Base-by-base conservation (phyloP, 2,888 invertebrate genomes). In the Lobophora halterata region DNA sequence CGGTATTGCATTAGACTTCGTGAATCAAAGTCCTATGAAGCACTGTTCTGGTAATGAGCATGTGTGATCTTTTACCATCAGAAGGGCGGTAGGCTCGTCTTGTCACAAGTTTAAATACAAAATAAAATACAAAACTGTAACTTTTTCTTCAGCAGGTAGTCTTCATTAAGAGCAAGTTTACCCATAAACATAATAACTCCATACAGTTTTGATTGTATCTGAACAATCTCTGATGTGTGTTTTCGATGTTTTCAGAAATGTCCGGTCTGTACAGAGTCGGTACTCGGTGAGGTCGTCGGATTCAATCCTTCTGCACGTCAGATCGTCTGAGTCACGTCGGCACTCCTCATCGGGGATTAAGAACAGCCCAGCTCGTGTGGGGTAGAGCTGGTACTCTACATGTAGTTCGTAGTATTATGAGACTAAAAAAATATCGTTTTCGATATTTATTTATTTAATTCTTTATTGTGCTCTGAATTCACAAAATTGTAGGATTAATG, bases 221-320 rank as follows among this genome's bases (percentile, higher is more conserved):
- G 25, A 16, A 7, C 25, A 20, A 35, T 37, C 35, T 27, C 32
- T 39, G 31, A 19, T 16, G 12, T 28, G 35, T 23, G 25, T 59
- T 53, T 49, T 40, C 29, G 24, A 37, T 49, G 48, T 61, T 64
- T 61, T 60, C 44, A 61, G 48, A 55, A 59, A 61, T 54, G 58
- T 59, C 61, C 35, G 41, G 35, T n/a, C n/a, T n/a, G n/a, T n/a
- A n/a, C n/a, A n/a, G n/a, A n/a, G 17, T 17, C 17, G 5, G 17
- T 3, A 17, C 17, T 17, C 1, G 2, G 17, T n/a, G 59, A 53
- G 58, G 61, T 52, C 66, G 75, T 73, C 67, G 65, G 53, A 52
- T 61, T 65, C 72, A 79, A 80, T 76, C 67, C 67, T 40, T 46
- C 48, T 54, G 47, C 49, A 57, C 48, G 65, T 71, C 61, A 52